Percentiles rank a stretch among this genome's conserved stretches.
Evolutionary conservation across 2,113 vertebrate genomes (phyloP).

Genomic region (Chaetodon auriga): DNA sequence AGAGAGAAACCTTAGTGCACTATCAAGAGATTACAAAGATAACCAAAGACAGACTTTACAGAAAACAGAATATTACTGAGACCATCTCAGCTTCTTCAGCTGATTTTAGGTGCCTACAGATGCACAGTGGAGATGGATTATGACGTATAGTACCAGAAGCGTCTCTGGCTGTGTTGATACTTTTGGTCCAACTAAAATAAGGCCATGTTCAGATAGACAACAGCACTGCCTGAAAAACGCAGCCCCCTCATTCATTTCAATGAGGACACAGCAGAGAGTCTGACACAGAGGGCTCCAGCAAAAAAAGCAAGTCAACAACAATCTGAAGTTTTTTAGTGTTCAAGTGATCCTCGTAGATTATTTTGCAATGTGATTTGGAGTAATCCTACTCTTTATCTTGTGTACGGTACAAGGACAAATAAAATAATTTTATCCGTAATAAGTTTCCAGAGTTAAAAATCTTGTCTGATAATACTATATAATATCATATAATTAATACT

Average conservation of each 20-base stretch:
- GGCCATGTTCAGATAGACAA: neutral
- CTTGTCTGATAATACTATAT: too few species aligned
- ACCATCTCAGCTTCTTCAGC: neutral
- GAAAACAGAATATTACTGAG: neutral
- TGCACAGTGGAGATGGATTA: neutral
- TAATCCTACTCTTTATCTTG: neutral
- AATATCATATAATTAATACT: too few species aligned
- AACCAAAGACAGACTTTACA: neutral
- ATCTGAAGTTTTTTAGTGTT: neutral
- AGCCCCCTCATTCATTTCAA: neutral
- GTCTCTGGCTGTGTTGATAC: neutral
- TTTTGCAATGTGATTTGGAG: neutral
- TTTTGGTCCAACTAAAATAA: neutral
- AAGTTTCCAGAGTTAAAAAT: too few species aligned
- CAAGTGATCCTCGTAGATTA: neutral
- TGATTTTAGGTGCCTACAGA: neutral
- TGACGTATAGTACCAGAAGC: neutral
- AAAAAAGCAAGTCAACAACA: too few species aligned
- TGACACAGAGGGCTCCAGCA: too few species aligned
- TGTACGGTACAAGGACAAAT: neutral
- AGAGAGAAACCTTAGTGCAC: conserved; percentile 12
- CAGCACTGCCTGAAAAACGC: neutral
- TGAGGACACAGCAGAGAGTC: neutral
- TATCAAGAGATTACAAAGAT: conserved; percentile 6
- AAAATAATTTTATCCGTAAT: neutral